These are phyloP conservation scores for Heliconius aoede DNA, from an alignment of 2,888 invertebrate species.

Conservation along the genomic window DNA sequence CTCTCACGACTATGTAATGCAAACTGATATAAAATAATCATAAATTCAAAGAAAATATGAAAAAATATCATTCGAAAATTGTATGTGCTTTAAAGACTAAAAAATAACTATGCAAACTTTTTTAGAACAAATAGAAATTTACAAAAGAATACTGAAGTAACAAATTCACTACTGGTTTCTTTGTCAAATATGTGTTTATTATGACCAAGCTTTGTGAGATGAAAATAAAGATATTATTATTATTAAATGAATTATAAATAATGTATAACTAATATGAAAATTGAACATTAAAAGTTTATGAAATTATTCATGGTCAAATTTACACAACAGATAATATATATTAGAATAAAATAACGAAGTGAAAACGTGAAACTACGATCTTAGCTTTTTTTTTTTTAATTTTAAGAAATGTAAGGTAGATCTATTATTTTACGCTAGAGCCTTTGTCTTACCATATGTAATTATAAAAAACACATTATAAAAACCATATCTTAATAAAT, in stretches of 20 bases:
- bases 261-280: background rate
- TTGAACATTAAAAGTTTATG: background rate
- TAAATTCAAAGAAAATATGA: background rate
- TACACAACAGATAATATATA: background rate
- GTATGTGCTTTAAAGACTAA: background rate
- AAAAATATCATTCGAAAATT: background rate
- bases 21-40: background rate
- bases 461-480: too few relatives aligned
- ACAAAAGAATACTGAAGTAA: background rate
- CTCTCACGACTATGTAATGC: slow-evolving; percentile 9
- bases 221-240: too few relatives aligned
- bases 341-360: background rate
- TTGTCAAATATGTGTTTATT: too few relatives aligned
- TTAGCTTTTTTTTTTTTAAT: background rate
- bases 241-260: too few relatives aligned
- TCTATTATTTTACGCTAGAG: background rate
- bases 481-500: too few relatives aligned
- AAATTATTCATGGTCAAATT: background rate
- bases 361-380: background rate
- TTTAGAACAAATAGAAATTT: background rate
- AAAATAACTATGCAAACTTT: background rate
- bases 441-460: background rate
- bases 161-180: too few relatives aligned
- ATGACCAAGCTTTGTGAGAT: too few relatives aligned
- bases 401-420: background rate